A percentile compares a stretch with the other conserved stretches of the same genome.
Conservation (phyloP, 2,113 vertebrate genomes). For the Perognathus longimembris region DNA sequence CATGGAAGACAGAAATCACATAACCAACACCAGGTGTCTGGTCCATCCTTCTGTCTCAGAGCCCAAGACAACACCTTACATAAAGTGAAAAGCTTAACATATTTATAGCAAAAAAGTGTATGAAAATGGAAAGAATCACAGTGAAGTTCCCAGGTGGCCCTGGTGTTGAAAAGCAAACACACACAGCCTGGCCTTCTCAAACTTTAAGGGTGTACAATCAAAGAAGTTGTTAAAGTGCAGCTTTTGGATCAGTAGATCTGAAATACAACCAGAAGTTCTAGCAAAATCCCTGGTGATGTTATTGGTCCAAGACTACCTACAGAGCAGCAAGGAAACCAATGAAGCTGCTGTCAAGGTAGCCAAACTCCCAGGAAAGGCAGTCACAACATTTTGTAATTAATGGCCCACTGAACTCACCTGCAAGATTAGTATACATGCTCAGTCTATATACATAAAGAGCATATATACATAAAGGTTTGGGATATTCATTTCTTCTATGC, state of each 20-base stretch:
- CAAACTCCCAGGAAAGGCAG: background rate
- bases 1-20: background rate
- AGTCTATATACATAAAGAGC: background rate
- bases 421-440: background rate
- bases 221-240: background rate
- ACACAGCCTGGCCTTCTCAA: background rate
- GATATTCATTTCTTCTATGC: background rate
- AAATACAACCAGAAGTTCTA: background rate
- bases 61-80: background rate
- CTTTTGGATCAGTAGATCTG: background rate
- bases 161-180: slow-evolving; percentile 41
- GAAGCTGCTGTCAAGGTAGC: background rate
- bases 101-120: slow-evolving; percentile 8
- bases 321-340: background rate
- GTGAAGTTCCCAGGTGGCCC: background rate
- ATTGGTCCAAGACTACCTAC: background rate
- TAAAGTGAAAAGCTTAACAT: background rate
- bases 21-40: background rate
- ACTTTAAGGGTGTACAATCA: background rate
- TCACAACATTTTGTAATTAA: background rate
- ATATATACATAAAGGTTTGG: background rate
- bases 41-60: background rate
- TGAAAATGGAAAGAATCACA: slow-evolving; percentile 31
- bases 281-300: background rate
- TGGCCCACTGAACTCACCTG: background rate